A percentile compares a stretch with the other conserved stretches of the same genome.
These are phyloP conservation scores for Crypturellus tataupa DNA, from an alignment of 2,797 vertebrate species.

Conservation along the genomic window DNA sequence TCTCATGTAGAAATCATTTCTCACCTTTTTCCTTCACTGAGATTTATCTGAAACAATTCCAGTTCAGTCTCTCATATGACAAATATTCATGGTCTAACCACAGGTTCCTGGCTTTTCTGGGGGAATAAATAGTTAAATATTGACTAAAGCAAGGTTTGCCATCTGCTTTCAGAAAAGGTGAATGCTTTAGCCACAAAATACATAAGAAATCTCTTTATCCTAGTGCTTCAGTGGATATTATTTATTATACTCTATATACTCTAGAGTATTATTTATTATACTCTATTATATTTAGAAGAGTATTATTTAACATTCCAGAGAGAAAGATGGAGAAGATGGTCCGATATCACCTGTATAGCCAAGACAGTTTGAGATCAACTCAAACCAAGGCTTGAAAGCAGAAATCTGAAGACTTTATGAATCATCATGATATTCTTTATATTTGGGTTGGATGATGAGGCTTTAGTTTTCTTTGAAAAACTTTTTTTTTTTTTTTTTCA, in stretches of 20 bases:
- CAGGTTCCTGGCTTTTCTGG: not conserved
- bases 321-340: not conserved
- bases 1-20: slow-evolving; percentile 7
- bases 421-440: not conserved
- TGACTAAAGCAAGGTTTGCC: not conserved
- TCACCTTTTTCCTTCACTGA: slow-evolving; percentile 7
- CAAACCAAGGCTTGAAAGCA: not conserved
- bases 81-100: not conserved
- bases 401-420: not conserved
- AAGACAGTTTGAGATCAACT: not conserved
- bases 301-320: slow-evolving; percentile 11
- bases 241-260: not conserved
- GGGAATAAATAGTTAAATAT: not conserved
- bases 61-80: not conserved
- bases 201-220: not conserved
- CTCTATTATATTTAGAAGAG: no score
- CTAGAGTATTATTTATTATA: not conserved
- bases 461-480: not conserved
- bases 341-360: not conserved
- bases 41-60: not conserved
- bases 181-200: not conserved
- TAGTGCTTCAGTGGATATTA: not conserved
- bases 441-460: not conserved
- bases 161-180: not conserved
- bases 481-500: not conserved